Evolutionary conservation across 2,797 vertebrate genomes (phyloP), one percentile per base, ranked within the genome.

Genomic region (Macroramphosus scolopax): DNA sequence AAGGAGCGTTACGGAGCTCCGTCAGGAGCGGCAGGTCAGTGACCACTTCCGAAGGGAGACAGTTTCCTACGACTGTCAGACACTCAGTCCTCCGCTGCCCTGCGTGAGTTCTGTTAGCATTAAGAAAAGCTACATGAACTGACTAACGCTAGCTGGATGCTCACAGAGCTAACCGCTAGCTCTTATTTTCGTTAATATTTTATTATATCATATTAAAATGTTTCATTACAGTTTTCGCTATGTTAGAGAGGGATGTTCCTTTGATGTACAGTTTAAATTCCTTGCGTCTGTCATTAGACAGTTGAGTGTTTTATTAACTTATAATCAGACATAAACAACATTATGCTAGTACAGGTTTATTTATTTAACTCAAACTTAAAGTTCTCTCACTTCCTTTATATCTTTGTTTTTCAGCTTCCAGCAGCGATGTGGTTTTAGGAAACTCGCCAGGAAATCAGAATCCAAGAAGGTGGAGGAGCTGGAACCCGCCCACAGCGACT

Each of bases 361-460:
- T 8, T 29, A n/a, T n/a, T n/a, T n/a, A n/a, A n/a, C n/a, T n/a
- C n/a, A 8, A 4, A 7, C 4, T 31, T 32, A 8, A 14, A 14
- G n/a, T 35, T 47, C 13, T 48, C n/a, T n/a, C n/a, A n/a, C n/a
- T n/a, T n/a, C n/a, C 3, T 5, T 1, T 17, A 11, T 17, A 6
- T 29, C 11, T 12, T 87, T 87, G 71, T 72, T 72, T 24, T 60
- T 83, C 16, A 72, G 80, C 54, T 33, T 87, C 36, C 90, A 94
- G 73, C 92, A 91, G 69, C 87, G 83, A 65, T 88, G 88, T 41
- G 81, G 90, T 59, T 95, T 95, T 78, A 90, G 81, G 50, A 94
- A 89, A 78, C 83, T 64, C 1, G 17, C 78, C 1, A 90, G 74
- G 60, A 93, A 90, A 68, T 78, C 77, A 8, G 92, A 93, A 31